Evolutionary conservation across 2,888 invertebrate species (phyloP).

Genomic region (Artemia sinica): DNA sequence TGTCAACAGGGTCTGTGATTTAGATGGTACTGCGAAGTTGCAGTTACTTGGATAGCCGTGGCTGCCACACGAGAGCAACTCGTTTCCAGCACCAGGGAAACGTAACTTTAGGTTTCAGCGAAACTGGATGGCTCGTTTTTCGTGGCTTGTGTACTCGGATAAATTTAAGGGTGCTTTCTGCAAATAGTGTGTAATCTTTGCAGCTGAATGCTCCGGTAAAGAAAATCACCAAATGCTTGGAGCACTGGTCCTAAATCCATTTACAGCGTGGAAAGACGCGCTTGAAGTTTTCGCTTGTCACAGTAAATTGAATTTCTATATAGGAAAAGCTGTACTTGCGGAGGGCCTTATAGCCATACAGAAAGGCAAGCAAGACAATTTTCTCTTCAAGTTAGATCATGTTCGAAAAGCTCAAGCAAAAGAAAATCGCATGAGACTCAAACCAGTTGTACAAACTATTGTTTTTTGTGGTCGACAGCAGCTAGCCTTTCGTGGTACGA

Average conservation of each 20-base stretch:
- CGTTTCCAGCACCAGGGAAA: constrained; percentile 11
- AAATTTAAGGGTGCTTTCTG: constrained; percentile 4
- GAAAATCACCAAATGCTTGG: background rate
- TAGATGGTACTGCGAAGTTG: background rate
- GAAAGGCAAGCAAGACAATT: no score
- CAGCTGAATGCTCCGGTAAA: background rate
- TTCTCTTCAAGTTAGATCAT: no score
- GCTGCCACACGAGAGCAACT: background rate
- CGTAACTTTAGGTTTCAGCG: constrained; percentile 2
- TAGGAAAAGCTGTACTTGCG: background rate
- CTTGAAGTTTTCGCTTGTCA: constrained; percentile 4
- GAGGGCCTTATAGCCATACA: no score
- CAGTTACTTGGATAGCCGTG: constrained; percentile 7
- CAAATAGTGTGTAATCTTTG: no score
- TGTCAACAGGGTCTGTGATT: constrained; percentile 10
- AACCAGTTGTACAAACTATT: no score
- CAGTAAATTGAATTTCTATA: background rate
- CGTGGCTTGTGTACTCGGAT: constrained; percentile 15
- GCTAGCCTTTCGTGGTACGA: no score
- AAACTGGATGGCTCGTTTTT: constrained; percentile 5
- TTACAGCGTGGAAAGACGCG: constrained; percentile 17
- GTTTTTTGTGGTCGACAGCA: no score
- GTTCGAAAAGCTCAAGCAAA: no score
- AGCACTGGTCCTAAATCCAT: constrained; percentile 12
- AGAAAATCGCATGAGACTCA: no score